phyloP scores from a whole-genome alignment of 1,140 invertebrate genomes.

The Coenobita brevimanus region DNA sequence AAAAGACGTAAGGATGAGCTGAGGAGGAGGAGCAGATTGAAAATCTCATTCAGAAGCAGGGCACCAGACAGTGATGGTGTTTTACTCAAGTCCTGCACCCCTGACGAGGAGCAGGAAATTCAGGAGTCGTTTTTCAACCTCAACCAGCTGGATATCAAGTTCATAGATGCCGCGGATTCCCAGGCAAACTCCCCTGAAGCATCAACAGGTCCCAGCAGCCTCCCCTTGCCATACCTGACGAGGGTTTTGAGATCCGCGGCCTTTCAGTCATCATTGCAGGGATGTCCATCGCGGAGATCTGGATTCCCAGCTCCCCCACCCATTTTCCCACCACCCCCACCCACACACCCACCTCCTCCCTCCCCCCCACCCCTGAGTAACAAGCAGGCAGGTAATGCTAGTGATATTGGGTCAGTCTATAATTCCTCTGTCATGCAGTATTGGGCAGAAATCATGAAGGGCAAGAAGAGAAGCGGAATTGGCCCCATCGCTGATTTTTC shows the following conservation, averaged over 20 bases:
- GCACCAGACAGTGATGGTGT: not conserved
- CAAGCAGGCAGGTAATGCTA: not conserved
- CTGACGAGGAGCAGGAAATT: not conserved
- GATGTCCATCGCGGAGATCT: not conserved
- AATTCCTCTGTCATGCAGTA: conserved; percentile 58
- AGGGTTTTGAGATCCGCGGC: not conserved
- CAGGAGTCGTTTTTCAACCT: conserved; percentile 21
- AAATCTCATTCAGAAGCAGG: too few relatives aligned
- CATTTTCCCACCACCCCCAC: not conserved
- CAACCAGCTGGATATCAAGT: not conserved
- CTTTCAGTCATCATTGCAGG: not conserved
- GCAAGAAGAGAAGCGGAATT: conserved; percentile 9
- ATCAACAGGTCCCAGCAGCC: not conserved
- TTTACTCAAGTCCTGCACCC: too few relatives aligned
- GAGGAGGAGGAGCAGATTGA: too few relatives aligned
- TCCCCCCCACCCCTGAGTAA: not conserved
- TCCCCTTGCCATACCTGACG: not conserved
- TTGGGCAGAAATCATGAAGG: conserved; percentile 54
- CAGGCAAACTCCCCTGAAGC: not conserved
- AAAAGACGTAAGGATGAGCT: too few relatives aligned
- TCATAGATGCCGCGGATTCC: conserved; percentile 2
- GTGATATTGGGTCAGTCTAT: conserved; percentile 44
- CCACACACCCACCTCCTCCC: not conserved
- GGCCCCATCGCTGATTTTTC: conserved; percentile 38
- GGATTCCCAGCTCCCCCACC: not conserved